Percentiles rank a stretch among this genome's conserved stretches.
phyloP scores from a whole-genome alignment of 2,888 invertebrate species.

The Glaucopsyche alexis region DNA sequence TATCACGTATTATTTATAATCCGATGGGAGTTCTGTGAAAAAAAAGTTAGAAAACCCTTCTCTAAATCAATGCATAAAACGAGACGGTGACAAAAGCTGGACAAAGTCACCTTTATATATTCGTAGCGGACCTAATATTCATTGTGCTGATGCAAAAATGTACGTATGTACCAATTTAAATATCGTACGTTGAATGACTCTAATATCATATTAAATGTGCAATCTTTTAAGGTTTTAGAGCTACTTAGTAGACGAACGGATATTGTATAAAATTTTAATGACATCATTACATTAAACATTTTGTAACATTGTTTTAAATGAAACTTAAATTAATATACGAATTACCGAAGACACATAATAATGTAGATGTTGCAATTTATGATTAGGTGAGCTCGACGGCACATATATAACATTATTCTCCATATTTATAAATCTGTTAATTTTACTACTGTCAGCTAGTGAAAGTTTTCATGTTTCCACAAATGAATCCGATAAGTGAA shows the following conservation, averaged over 20 bases:
- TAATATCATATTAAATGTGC: slow-evolving; percentile 14
- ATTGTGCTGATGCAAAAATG: slow-evolving; percentile 22
- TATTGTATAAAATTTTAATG: slow-evolving; percentile 2
- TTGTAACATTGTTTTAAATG: background rate
- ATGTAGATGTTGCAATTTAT: background rate
- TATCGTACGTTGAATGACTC: slow-evolving; percentile 1
- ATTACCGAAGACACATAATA: background rate
- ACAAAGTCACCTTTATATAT: background rate
- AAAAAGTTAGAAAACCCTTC: too few relatives aligned
- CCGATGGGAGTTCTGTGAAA: too few relatives aligned
- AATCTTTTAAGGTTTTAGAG: slow-evolving; percentile 14
- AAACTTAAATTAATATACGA: background rate
- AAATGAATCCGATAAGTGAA: slow-evolving; percentile 4
- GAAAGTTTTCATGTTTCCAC: slow-evolving; percentile 4
- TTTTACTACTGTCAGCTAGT: background rate
- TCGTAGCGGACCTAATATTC: background rate
- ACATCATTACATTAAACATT: background rate
- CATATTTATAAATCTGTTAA: slow-evolving; percentile 11
- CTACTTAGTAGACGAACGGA: background rate
- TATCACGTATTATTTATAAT: too few relatives aligned
- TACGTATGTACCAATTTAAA: background rate
- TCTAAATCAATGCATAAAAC: background rate
- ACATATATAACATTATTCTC: background rate
- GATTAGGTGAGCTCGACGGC: background rate
- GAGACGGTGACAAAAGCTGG: slow-evolving; percentile 4